phyloP scores from a whole-genome alignment of 2,797 vertebrate species.

The Gambelia wislizenii region DNA sequence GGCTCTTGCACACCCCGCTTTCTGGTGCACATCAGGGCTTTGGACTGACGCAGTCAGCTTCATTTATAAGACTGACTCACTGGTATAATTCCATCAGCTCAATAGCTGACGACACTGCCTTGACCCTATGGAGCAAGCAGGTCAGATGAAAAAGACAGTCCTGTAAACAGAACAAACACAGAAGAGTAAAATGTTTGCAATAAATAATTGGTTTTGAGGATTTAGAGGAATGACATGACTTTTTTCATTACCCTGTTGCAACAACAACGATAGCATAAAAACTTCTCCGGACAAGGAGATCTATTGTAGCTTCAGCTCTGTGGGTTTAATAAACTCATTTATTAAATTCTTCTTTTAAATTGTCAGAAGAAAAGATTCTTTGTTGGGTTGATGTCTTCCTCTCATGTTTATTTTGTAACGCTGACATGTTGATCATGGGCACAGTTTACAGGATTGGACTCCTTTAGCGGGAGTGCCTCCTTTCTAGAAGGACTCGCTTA shows the following conservation, averaged over 20 bases:
- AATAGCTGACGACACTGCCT: not conserved
- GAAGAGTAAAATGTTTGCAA: fast-evolving
- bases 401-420: not conserved
- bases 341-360: not conserved
- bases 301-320: not conserved
- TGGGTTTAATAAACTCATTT: not conserved
- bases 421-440: not conserved
- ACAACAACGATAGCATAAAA: not conserved
- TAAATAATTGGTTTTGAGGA: conserved; percentile 28
- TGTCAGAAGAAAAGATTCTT: not conserved
- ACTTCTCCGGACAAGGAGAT: not conserved
- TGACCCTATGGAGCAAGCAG: fast-evolving
- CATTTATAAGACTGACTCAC: not conserved
- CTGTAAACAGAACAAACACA: fast-evolving
- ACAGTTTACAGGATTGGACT: not conserved
- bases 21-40: not conserved
- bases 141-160: fast-evolving
- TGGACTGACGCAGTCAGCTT: not conserved
- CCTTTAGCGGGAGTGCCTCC: too few species aligned
- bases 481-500: not conserved
- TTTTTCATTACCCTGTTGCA: not conserved
- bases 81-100: not conserved
- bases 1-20: not conserved
- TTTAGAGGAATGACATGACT: not conserved
- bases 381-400: not conserved